phyloP scores from a whole-genome alignment of 2,797 vertebrate species.

The Rhyacichthys aspro region DNA sequence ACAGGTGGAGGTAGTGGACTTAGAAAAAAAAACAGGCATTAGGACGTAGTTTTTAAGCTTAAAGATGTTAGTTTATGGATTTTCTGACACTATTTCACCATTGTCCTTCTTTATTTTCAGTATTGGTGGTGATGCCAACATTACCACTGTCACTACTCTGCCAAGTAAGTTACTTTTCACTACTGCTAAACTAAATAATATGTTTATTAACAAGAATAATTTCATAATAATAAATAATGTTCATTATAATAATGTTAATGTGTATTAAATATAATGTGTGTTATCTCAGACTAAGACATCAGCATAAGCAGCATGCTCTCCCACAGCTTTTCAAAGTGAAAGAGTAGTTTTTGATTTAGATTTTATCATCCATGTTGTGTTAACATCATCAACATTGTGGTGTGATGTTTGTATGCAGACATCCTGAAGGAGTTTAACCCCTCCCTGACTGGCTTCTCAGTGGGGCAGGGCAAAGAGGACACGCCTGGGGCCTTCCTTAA shows the following conservation, averaged over 20 bases:
- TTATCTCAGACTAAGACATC: neutral
- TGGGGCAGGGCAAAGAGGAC: slow-evolving; percentile 64
- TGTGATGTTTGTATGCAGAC: slow-evolving; percentile 77
- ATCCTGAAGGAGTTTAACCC: slow-evolving; percentile 87
- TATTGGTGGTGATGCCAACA: slow-evolving; percentile 85
- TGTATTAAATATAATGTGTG: too few relatives aligned
- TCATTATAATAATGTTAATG: neutral
- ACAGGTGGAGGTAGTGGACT: too few relatives aligned
- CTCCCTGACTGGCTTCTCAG: slow-evolving; percentile 81
- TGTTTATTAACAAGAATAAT: neutral
- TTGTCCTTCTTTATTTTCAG: slow-evolving; percentile 73
- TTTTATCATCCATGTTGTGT: too few relatives aligned
- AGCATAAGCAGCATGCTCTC: neutral
- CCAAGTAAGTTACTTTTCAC: slow-evolving; percentile 85
- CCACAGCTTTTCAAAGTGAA: neutral
- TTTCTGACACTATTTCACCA: neutral
- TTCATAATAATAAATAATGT: too few relatives aligned
- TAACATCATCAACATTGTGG: neutral
- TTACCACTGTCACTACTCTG: slow-evolving; percentile 87
- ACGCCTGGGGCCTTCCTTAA: slow-evolving; percentile 82
- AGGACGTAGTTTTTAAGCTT: neutral
- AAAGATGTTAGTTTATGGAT: too few relatives aligned
- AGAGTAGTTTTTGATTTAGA: too few relatives aligned
- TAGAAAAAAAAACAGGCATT: too few relatives aligned
- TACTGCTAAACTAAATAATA: too few relatives aligned